Conservation (phyloP, 2,888 invertebrate genomes). For the Rhodophaea formosa region DNA sequence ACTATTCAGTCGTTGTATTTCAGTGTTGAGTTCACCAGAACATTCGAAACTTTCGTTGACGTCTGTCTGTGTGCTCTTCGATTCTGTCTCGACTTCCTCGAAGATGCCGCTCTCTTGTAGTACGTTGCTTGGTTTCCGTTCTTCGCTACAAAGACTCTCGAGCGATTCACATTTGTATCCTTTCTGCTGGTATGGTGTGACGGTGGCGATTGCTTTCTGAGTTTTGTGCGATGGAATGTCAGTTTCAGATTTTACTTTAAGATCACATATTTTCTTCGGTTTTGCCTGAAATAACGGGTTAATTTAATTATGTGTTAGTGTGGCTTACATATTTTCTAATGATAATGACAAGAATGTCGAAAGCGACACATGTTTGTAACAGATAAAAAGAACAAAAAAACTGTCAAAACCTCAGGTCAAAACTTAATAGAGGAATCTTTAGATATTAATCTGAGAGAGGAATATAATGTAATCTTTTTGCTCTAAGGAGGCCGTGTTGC, state of each 20-base stretch:
- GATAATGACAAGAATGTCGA: constrained; percentile 14
- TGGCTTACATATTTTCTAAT: neutral
- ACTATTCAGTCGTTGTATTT: constrained; percentile 83
- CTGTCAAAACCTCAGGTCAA: neutral
- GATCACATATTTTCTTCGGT: constrained; percentile 69
- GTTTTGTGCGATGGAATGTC: constrained; percentile 68
- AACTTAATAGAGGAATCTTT: too few relatives aligned
- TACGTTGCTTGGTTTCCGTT: constrained; percentile 77
- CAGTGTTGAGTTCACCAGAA: constrained; percentile 79
- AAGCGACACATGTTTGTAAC: constrained; percentile 19
- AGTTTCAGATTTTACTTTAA: constrained; percentile 62
- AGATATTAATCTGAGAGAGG: too few relatives aligned
- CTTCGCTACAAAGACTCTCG: constrained; percentile 69
- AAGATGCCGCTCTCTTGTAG: constrained; percentile 89
- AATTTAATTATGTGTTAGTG: constrained; percentile 24
- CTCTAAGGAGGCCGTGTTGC: too few relatives aligned
- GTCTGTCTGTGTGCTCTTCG: constrained; percentile 80
- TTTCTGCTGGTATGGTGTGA: constrained; percentile 82
- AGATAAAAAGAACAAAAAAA: constrained; percentile 9
- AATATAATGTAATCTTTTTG: too few relatives aligned
- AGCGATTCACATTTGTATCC: constrained; percentile 73
- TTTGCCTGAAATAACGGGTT: constrained; percentile 60
- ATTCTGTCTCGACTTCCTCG: constrained; percentile 80
- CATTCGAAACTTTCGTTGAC: constrained; percentile 77
- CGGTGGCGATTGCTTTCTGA: constrained; percentile 83